Base-by-base conservation (phyloP, 2,113 vertebrate species). In the Microcebus griseorufus region DNA sequence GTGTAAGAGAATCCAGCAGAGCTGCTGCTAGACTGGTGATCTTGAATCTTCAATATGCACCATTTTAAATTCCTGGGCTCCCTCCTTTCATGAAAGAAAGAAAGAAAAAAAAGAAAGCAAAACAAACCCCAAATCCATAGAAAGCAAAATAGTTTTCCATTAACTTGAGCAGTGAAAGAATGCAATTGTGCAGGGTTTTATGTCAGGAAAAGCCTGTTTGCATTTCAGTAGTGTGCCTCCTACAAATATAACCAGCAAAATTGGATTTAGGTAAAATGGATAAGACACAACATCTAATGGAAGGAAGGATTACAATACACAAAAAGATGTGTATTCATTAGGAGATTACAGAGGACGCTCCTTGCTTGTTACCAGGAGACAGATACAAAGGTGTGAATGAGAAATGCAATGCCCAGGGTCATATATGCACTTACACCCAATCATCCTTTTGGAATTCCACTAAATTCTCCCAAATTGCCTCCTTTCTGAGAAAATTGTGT, bases 391-490 rank as follows among this genome's bases (percentile, higher is more conserved):
- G 27, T 14, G 1, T 0, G 3, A 17, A 17, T 67, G 55, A 94
- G 85, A 97, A 90, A 82, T 1, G 4, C 7, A 34, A n/a, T 0
- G 10, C 18, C 39, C n/a, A 5, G 58, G 51, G 85, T 48, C 60
- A 12, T 5, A 0, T 2, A 4, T 2, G 0, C 17, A 34, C 64
- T 91, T 95, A 11, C 13, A 88, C 3, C 18, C 55, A 78, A 29
- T 75, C 34, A 39, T 20, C 18, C n/a, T 94, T 96, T 92, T 2
- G 12, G 93, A 92, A 64, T 90, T 97, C 55, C n/a, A 88, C 34
- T 0, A 83, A 90, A 42, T 92, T 69, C 53, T 98, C 94, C 69
- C 88, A 94, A 96, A 98, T 84, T 96, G 79, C 16, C n/a, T 95
- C 23, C 48, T 72, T 72, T 23, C 25, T 85, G 89, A 84, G 78